A percentile compares a stretch with the other conserved stretches of the same genome.
These are phyloP conservation scores for Coenonympha glycerion DNA, from an alignment of 2,888 invertebrate species.

Conservation along the genomic window DNA sequence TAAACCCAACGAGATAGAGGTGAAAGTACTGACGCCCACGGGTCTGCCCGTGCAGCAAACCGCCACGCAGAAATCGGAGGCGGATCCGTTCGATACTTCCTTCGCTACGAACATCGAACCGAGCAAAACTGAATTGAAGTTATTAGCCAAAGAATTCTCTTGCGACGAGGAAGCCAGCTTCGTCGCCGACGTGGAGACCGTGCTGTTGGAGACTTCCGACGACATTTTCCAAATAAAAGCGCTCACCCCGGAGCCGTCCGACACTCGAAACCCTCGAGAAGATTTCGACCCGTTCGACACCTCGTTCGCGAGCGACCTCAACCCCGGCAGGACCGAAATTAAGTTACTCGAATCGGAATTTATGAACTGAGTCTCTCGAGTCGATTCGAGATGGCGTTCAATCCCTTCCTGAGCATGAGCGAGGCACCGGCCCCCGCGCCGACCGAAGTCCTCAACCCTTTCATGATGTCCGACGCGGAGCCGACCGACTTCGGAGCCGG, in stretches of 20 bases:
- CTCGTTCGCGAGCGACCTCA: conserved; percentile 83
- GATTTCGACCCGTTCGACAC: conserved; percentile 90
- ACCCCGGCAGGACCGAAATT: conserved; percentile 85
- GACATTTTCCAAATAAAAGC: conserved; percentile 81
- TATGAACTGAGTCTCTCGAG: conserved; percentile 36
- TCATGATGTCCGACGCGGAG: conserved; percentile 75
- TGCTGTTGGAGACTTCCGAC: conserved; percentile 69
- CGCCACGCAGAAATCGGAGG: conserved; percentile 53
- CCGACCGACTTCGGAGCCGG: conserved; percentile 41
- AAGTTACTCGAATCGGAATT: conserved; percentile 87
- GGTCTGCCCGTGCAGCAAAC: conserved; percentile 56
- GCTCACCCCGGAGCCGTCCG: conserved; percentile 79
- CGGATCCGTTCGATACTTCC: conserved; percentile 92
- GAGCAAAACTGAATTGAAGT: conserved; percentile 85
- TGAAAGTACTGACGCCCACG: conserved; percentile 80
- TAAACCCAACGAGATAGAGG: conserved; percentile 48
- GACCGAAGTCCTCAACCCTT: conserved; percentile 79
- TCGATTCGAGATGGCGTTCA: conserved; percentile 77
- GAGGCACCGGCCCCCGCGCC: conserved; percentile 75
- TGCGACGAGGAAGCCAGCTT: conserved; percentile 51
- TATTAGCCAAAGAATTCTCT: conserved; percentile 85
- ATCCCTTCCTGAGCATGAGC: conserved; percentile 86
- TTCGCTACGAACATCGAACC: conserved; percentile 85
- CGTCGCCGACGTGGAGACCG: conserved; percentile 54
- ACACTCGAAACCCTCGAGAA: conserved; percentile 43